Evolutionary conservation across 2,888 invertebrate species (phyloP), one percentile per base, ranked within the genome.

Genomic region (Erebia palarica): DNA sequence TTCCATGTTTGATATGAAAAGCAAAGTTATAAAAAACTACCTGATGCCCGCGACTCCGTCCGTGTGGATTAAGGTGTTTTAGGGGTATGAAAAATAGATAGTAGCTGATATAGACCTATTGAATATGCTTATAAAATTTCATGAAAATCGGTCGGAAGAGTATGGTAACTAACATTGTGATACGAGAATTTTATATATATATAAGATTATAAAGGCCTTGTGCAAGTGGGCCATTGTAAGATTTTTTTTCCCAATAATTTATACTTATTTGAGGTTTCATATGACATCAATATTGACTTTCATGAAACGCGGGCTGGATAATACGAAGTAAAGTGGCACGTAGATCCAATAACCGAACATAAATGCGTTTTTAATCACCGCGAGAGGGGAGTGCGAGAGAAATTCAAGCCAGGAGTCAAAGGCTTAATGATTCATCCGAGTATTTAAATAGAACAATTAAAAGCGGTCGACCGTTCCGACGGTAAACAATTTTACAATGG

Each of bases 401-500:
- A 83, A 85, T 86, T 82, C 80, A 79, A 84, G 82, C 80, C 82
- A 79, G 79, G 80, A 85, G 82, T 82, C 74, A 73, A 76, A 79
- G 76, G 82, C 78, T 82, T 83, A 80, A 82, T 81, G 77, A 76
- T 74, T 78, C 75, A 81, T 81, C 79, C 76, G 80, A 78, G 78
- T 77, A 78, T 82, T 83, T 82, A 86, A 86, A 87, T 82, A 84
- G 84, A 87, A 87, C 85, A 86, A 85, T 87, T 84, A 87, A 89
- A 86, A 82, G 80, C 83, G 86, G 85, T 83, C 82, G 84, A 83
- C 81, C 82, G 83, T 81, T 81, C 78, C 65, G 61, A 81, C 80
- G 77, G 83, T 85, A 87, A 89, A 89, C 85, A 89, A 86, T 88
- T 86, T 88, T 85, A 82, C 78, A 81, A 81, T 63, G 61, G 61